phyloP scores from a whole-genome alignment of 2,113 vertebrate species.

The Polypterus senegalus region DNA sequence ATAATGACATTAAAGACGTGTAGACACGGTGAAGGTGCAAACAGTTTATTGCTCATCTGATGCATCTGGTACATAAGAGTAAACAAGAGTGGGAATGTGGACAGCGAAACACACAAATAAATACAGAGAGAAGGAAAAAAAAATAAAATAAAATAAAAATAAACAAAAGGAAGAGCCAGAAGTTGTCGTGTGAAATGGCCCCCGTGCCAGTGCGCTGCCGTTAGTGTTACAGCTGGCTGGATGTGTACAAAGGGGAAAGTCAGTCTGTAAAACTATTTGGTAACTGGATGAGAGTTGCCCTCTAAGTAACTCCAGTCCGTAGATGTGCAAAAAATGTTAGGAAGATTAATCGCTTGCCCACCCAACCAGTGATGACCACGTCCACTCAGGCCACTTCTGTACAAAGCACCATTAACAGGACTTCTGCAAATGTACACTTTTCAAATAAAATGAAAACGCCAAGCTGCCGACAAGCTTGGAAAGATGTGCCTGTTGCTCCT shows the following conservation, averaged over 20 bases:
- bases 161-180: constrained; percentile 10
- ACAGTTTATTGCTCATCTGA: constrained; percentile 91
- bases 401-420: too few species aligned
- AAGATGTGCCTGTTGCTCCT: too few species aligned
- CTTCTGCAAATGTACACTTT: too few species aligned
- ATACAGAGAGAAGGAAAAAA: not conserved
- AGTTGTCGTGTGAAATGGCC: not conserved
- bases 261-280: constrained; percentile 28
- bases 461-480: too few species aligned
- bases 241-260: constrained; percentile 25
- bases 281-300: constrained; percentile 28
- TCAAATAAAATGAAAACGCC: too few species aligned
- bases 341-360: too few species aligned
- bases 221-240: constrained; percentile 21
- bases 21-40: constrained; percentile 64
- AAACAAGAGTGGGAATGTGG: not conserved
- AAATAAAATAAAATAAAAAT: constrained; percentile 11
- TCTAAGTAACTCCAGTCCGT: constrained; percentile 27
- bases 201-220: constrained; percentile 42
- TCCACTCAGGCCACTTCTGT: too few species aligned
- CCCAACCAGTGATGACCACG: too few species aligned
- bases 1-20: constrained; percentile 6
- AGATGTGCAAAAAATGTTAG: constrained; percentile 31
- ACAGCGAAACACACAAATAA: not conserved
- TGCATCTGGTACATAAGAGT: constrained; percentile 68